Conservation (phyloP, 2,888 invertebrate genomes). For the Perithous albicinctus region DNA sequence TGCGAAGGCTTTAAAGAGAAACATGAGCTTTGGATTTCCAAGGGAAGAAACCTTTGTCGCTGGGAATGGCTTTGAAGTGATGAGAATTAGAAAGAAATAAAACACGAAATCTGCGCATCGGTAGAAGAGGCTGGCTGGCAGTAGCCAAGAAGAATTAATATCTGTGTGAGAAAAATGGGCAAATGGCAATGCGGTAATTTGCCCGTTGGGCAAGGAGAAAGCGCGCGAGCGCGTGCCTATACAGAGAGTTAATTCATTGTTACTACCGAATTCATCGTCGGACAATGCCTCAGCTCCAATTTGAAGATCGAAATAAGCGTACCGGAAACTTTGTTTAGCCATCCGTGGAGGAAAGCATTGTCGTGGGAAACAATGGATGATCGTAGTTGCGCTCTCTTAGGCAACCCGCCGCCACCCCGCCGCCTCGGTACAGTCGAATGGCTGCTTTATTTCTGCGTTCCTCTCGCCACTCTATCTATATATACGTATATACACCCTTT, state of each 20-base stretch:
- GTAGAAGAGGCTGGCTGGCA: too few species aligned
- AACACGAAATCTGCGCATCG: too few species aligned
- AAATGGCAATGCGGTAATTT: not conserved
- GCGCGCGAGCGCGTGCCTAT: not conserved
- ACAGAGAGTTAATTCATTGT: slow-evolving; percentile 46
- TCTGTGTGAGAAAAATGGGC: not conserved
- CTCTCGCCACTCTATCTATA: slow-evolving; percentile 8
- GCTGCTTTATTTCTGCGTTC: slow-evolving; percentile 21
- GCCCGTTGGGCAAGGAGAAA: not conserved
- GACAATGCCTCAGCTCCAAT: slow-evolving; percentile 61
- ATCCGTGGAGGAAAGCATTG: slow-evolving; percentile 58
- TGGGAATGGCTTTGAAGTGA: not conserved
- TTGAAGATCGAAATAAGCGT: slow-evolving; percentile 68
- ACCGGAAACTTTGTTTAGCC: slow-evolving; percentile 64
- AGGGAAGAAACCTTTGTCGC: too few species aligned
- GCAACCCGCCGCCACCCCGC: too few species aligned
- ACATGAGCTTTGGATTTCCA: not conserved
- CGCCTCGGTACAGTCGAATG: not conserved
- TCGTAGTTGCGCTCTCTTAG: slow-evolving; percentile 44
- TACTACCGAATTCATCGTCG: slow-evolving; percentile 49
- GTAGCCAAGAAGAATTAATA: too few species aligned
- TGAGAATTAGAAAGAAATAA: too few species aligned
- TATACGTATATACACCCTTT: too few species aligned
- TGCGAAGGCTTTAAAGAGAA: not conserved
- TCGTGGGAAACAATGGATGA: slow-evolving; percentile 64